Evolutionary conservation across 2,113 vertebrate species (phyloP).

Genomic region (Trochalopteron elliotii): DNA sequence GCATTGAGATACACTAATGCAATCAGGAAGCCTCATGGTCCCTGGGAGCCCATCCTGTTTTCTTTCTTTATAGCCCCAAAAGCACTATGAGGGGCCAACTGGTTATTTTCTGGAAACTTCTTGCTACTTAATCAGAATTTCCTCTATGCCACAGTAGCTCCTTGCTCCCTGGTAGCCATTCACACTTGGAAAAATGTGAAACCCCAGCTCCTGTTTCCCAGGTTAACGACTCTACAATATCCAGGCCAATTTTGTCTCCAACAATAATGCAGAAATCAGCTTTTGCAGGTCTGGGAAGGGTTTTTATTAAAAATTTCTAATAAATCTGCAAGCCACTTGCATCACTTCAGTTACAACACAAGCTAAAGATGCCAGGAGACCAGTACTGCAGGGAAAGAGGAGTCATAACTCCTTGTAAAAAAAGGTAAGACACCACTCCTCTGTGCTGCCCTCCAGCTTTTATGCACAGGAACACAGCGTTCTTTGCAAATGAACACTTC

Average conservation of each 20-base stretch:
- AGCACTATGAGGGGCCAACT: fast-evolving
- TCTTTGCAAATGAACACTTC: background rate
- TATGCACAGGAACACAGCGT: background rate
- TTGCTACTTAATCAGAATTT: fast-evolving
- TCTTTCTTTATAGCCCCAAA: background rate
- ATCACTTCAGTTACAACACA: background rate
- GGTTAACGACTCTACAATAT: background rate
- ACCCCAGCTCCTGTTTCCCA: background rate
- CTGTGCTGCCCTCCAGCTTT: background rate
- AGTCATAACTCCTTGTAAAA: background rate
- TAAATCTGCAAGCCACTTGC: background rate
- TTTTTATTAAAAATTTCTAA: background rate
- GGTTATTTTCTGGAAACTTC: background rate
- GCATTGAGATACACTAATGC: background rate
- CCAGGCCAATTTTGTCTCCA: background rate
- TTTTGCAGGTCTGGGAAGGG: background rate
- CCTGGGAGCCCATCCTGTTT: background rate
- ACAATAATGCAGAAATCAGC: background rate
- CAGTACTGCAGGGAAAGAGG: background rate
- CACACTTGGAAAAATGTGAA: background rate
- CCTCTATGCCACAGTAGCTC: background rate
- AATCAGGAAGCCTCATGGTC: background rate
- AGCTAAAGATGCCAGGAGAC: background rate
- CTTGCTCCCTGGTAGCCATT: background rate
- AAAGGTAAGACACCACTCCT: background rate